Evolutionary conservation across 2,888 invertebrate species (phyloP), one percentile per base, ranked within the genome.

Genomic region (Rotaria sp.): DNA sequence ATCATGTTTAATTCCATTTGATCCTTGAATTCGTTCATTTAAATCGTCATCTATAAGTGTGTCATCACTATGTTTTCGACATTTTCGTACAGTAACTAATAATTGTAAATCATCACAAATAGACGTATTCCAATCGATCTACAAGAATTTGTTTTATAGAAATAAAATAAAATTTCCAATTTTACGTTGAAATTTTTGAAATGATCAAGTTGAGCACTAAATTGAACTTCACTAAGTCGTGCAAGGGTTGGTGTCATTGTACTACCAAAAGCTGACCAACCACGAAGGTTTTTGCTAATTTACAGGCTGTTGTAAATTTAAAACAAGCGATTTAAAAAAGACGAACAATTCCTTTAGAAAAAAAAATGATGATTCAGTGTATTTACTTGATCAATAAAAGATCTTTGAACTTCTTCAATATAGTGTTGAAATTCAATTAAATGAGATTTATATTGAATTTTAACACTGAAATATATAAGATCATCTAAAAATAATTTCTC

Each of bases 151-250:
- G 41, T 41, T 41, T 41, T 41, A 41, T 41, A 41, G 3, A 8
- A 41, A 41, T 41, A 41, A 41, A 8, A 41, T 8, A 5, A 41
- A 8, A 41, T 41, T 41, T 41, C 41, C 8, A 5, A 5, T 41
- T 41, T 41, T 74, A 74, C 74, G 38, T 74, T 38, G 74, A 24
- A 11, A 74, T 21, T 35, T 74, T 35, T 74, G 74, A n/a, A 13
- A 74, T 74, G 74, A 35, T 74, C 38, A 21, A 74, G 74, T 38
- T 74, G 74, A 35, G 74, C 74, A 74, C 74, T 74, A 38, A 74
- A 74, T 74, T 74, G 74, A 30, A 74, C 21, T 30, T 74, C 74
- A 8, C n/a, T 35, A 5, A 74, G 5, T 35, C 74, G 5, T 21
- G 21, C 38, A 35, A 74, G 38, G 1, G 74, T 74, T 35, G 74